These are phyloP conservation scores for Chironex yamaguchii DNA, from an alignment of 30 jellyfish, hydroid and myxozoan genomes.

Conservation along the genomic window DNA sequence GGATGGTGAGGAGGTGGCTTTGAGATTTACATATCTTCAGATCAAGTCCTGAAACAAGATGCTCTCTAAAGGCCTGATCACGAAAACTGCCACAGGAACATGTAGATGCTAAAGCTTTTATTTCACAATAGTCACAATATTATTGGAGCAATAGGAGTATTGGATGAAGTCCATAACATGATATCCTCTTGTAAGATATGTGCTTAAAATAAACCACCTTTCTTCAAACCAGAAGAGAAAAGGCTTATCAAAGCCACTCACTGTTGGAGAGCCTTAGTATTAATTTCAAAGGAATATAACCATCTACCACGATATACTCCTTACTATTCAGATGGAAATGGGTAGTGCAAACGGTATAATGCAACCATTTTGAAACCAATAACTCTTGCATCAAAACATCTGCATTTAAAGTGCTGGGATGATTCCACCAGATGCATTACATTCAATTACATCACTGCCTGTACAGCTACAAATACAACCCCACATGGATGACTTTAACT, in stretches of 20 bases:
- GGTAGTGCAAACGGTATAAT: slow-evolving; percentile 15
- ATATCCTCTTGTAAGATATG: neutral
- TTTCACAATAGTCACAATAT: slow-evolving; percentile 90
- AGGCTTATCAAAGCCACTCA: slow-evolving; percentile 44
- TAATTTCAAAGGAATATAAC: slow-evolving; percentile 60
- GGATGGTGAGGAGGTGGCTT: too few relatives aligned
- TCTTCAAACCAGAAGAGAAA: neutral
- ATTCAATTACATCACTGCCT: slow-evolving; percentile 68
- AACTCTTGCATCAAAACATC: slow-evolving; percentile 6
- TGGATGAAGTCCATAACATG: neutral
- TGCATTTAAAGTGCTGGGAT: slow-evolving; percentile 9
- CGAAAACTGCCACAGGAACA: too few relatives aligned
- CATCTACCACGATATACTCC: slow-evolving; percentile 25
- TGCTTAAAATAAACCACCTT: neutral
- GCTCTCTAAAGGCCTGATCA: too few relatives aligned
- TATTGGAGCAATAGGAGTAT: slow-evolving; percentile 31
- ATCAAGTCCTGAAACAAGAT: too few relatives aligned
- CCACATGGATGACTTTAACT: slow-evolving; percentile 66
- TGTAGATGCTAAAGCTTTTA: too few relatives aligned
- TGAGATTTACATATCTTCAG: too few relatives aligned
- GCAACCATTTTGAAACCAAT: slow-evolving; percentile 66
- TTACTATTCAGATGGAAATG: slow-evolving; percentile 8
- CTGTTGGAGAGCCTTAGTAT: slow-evolving; percentile 49
- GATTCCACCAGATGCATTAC: slow-evolving; percentile 67
- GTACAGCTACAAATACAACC: slow-evolving; percentile 60